Percentiles rank a stretch among this genome's conserved stretches.
These are phyloP conservation scores for Himalopsyche kuldschensis DNA, from an alignment of 2,888 invertebrate genomes.

Conservation along the genomic window DNA sequence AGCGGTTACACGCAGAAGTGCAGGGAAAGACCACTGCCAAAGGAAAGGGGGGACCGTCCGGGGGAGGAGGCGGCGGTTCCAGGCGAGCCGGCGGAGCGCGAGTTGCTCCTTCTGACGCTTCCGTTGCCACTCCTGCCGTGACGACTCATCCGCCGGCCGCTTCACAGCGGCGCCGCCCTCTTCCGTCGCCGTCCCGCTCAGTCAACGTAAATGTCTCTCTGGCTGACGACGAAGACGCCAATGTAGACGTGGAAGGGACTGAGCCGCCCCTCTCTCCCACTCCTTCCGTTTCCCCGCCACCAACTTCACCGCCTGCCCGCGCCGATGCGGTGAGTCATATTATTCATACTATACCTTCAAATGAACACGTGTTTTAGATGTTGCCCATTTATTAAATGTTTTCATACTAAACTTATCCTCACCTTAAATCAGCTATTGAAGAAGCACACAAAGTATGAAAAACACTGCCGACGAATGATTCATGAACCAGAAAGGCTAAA, in stretches of 20 bases:
- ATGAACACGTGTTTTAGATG: too few relatives aligned
- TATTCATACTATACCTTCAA: background rate
- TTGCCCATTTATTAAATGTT: background rate
- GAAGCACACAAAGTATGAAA: too few relatives aligned
- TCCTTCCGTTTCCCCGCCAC: conserved; percentile 36
- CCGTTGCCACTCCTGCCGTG: background rate
- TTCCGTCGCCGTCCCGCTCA: background rate
- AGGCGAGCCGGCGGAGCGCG: conserved; percentile 35
- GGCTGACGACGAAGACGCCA: conserved; percentile 38
- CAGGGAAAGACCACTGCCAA: conserved; percentile 60
- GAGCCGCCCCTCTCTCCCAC: conserved; percentile 36
- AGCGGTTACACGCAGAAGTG: conserved; percentile 69
- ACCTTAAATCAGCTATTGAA: too few relatives aligned
- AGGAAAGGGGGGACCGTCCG: conserved; percentile 46
- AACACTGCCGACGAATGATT: too few relatives aligned
- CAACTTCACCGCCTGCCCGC: background rate
- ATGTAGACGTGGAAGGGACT: conserved; percentile 31
- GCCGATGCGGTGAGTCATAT: background rate
- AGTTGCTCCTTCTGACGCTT: background rate
- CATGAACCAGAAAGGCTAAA: too few relatives aligned
- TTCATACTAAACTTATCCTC: too few relatives aligned
- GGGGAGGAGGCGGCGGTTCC: conserved; percentile 47
- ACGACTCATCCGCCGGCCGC: background rate
- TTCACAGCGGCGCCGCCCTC: background rate
- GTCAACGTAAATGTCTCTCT: background rate